Conservation (phyloP, 1,140 invertebrate species). For the Cecropterus lyciades region DNA sequence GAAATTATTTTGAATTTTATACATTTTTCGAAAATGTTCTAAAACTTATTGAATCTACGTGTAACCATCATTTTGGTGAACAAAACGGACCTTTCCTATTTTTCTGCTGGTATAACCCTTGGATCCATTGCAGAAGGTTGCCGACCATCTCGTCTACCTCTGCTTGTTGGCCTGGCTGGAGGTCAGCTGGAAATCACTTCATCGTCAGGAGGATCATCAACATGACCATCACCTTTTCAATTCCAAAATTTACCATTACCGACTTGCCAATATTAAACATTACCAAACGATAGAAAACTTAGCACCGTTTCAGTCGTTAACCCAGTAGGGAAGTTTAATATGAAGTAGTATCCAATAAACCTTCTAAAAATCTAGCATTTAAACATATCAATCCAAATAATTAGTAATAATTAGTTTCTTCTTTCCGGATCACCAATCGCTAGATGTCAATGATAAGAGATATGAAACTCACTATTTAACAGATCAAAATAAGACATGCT, state of each 20-base stretch:
- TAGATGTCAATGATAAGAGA: neutral
- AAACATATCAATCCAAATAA: neutral
- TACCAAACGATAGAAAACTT: neutral
- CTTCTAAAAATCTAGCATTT: no score
- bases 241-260: slow-evolving; percentile 17
- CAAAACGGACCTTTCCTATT: slow-evolving; percentile 86
- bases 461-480: neutral
- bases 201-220: slow-evolving; percentile 53
- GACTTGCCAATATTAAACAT: slow-evolving; percentile 2
- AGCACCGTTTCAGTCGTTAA: slow-evolving; percentile 6
- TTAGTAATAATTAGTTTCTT: slow-evolving; percentile 17
- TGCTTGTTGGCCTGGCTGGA: slow-evolving; percentile 64
- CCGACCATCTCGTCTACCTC: slow-evolving; percentile 88
- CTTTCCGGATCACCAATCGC: neutral
- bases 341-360: no score
- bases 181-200: slow-evolving; percentile 71
- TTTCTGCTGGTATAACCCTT: slow-evolving; percentile 87
- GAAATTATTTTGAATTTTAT: no score
- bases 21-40: no score
- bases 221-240: slow-evolving; percentile 41
- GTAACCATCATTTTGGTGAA: slow-evolving; percentile 8
- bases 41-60: no score
- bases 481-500: no score
- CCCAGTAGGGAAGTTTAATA: slow-evolving; percentile 1
- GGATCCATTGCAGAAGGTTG: slow-evolving; percentile 89